A percentile compares a stretch with the other conserved stretches of the same genome.
Evolutionary conservation across 1,140 invertebrate species (phyloP).

Genomic region (Sitodiplosis mosellana): DNA sequence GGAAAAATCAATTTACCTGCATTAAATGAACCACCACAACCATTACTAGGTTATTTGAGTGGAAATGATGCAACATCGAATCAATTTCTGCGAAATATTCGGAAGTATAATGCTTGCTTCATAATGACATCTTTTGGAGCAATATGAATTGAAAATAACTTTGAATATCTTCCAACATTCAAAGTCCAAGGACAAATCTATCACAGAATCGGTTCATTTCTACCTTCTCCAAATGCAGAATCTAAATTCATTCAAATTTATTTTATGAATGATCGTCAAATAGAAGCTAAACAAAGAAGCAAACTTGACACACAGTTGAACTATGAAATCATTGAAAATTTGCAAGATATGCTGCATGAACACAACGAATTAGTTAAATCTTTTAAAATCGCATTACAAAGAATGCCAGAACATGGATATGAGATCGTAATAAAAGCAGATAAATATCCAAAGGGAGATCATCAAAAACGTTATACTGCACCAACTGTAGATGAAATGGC

Average conservation of each 20-base stretch:
- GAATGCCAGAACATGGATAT: constrained; percentile 15
- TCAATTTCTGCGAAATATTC: constrained; percentile 23
- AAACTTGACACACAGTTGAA: constrained; percentile 10
- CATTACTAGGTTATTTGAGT: constrained; percentile 4
- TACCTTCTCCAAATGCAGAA: constrained; percentile 13
- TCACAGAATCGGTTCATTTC: constrained; percentile 22
- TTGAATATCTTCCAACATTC: constrained; percentile 26
- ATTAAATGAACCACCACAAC: constrained; percentile 4
- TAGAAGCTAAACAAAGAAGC: constrained; percentile 10
- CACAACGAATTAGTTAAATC: constrained; percentile 16
- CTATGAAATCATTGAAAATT: constrained; percentile 13
- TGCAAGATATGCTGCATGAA: constrained; percentile 22
- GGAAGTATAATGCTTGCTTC: constrained; percentile 9
- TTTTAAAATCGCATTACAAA: constrained; percentile 21
- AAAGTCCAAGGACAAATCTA: constrained; percentile 31
- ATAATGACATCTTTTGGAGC: constrained; percentile 12
- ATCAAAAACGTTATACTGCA: constrained; percentile 26
- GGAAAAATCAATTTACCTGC: constrained; percentile 3
- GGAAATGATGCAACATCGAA: constrained; percentile 12
- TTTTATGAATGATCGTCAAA: constrained; percentile 21
- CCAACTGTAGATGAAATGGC: constrained; percentile 23
- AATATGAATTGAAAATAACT: constrained; percentile 4
- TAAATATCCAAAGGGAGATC: constrained; percentile 21
- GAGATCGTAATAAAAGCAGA: constrained; percentile 22
- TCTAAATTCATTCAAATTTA: constrained; percentile 27